Percentiles rank a stretch among this genome's conserved stretches.
Conservation (phyloP, 2,797 vertebrate species). For the Darevskia mixta region DNA sequence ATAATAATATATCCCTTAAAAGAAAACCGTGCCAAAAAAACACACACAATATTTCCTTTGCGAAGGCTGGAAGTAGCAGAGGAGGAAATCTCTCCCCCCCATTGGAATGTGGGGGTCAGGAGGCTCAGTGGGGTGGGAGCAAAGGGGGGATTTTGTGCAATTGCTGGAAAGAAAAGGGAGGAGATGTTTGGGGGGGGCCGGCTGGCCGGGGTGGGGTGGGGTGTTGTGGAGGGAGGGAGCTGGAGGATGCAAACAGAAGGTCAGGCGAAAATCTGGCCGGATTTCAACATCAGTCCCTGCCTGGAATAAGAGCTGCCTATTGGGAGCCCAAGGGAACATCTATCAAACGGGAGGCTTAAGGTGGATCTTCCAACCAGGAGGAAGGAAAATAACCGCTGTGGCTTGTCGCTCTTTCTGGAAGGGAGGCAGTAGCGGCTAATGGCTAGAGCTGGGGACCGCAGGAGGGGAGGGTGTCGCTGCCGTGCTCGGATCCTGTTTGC, state of each 20-base stretch:
- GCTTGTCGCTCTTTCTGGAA: background rate
- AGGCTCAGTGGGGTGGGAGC: background rate
- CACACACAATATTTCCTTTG: too few relatives aligned
- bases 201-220: background rate
- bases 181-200: background rate
- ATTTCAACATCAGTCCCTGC: slow-evolving; percentile 87
- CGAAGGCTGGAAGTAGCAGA: too few relatives aligned
- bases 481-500: too few relatives aligned
- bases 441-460: too few relatives aligned
- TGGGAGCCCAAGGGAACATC: slow-evolving; percentile 90
- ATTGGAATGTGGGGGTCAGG: background rate
- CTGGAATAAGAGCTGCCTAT: slow-evolving; percentile 89
- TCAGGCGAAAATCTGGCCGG: slow-evolving; percentile 87
- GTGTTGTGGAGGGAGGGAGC: background rate
- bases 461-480: too few relatives aligned
- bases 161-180: background rate
- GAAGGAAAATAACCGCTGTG: too few relatives aligned
- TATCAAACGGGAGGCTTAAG: slow-evolving; percentile 87
- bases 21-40: too few relatives aligned
- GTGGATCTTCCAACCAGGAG: slow-evolving; percentile 77
- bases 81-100: too few relatives aligned
- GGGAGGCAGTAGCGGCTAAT: background rate
- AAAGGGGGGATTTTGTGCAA: background rate
- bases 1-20: too few relatives aligned
- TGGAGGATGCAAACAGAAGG: slow-evolving; percentile 82